These are phyloP conservation scores for Watsonalla cultraria DNA, from an alignment of 2,888 invertebrate species.

Conservation along the genomic window DNA sequence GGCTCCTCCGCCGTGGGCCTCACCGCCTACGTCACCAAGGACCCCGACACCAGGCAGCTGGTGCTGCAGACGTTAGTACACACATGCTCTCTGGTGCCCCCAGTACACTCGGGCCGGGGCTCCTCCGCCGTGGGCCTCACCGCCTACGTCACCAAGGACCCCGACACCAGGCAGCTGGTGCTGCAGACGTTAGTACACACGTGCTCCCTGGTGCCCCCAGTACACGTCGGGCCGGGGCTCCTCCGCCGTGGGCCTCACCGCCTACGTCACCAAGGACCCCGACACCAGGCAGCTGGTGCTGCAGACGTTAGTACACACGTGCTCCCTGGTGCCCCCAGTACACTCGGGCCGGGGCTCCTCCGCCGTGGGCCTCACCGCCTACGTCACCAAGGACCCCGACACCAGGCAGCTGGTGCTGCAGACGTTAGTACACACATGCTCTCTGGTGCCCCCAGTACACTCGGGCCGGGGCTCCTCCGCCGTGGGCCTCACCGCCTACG, in stretches of 20 bases:
- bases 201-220: conserved; percentile 92
- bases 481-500: conserved; percentile 98
- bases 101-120: conserved; percentile 99
- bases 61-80: no score
- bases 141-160: conserved; percentile 98
- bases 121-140: conserved; percentile 99
- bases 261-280: conserved; percentile 97
- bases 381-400: conserved; percentile 97
- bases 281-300: conserved; percentile 93
- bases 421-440: conserved; percentile 76
- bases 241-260: conserved; percentile 98
- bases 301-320: conserved; percentile 82
- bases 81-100: no score
- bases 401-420: conserved; percentile 92
- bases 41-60: no score
- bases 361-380: conserved; percentile 98
- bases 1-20: no score
- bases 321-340: conserved; percentile 95
- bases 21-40: no score
- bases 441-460: conserved; percentile 97
- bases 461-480: conserved; percentile 99
- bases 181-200: conserved; percentile 89
- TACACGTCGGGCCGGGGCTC: conserved; percentile 98
- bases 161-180: conserved; percentile 95
- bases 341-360: conserved; percentile 98